phyloP scores from a whole-genome alignment of 2,113 vertebrate genomes.

The Pandion haliaetus region DNA sequence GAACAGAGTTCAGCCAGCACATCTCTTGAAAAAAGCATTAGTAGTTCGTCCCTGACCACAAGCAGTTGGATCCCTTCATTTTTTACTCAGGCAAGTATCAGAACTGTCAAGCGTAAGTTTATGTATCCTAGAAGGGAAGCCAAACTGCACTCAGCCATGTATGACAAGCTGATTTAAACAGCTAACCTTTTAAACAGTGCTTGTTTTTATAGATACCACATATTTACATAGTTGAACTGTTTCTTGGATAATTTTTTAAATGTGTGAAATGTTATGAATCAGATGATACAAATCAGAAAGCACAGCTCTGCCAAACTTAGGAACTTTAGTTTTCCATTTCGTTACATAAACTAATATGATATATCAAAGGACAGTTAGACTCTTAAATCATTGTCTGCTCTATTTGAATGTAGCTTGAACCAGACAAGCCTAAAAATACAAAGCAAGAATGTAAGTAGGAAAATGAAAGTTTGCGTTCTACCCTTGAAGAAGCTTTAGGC shows the following conservation, averaged over 20 bases:
- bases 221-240: background rate
- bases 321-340: slow-evolving; percentile 21
- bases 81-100: background rate
- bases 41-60: background rate
- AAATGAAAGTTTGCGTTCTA: background rate
- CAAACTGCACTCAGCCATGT: background rate
- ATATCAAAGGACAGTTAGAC: background rate
- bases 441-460: background rate
- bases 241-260: background rate
- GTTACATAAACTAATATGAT: slow-evolving; percentile 29
- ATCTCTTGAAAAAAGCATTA: background rate
- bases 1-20: background rate
- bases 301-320: background rate
- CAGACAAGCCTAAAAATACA: background rate
- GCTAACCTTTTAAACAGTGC: slow-evolving; percentile 31
- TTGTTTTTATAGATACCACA: background rate
- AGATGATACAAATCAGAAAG: slow-evolving; percentile 23
- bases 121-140: background rate
- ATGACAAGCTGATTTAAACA: slow-evolving; percentile 10
- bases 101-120: background rate
- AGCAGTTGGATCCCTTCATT: background rate
- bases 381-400: background rate
- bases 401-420: background rate
- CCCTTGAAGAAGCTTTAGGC: background rate
- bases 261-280: slow-evolving; percentile 5